Evolutionary conservation across 2,113 vertebrate species (phyloP), one percentile per base, ranked within the genome.

Genomic region (Saccopteryx bilineata): DNA sequence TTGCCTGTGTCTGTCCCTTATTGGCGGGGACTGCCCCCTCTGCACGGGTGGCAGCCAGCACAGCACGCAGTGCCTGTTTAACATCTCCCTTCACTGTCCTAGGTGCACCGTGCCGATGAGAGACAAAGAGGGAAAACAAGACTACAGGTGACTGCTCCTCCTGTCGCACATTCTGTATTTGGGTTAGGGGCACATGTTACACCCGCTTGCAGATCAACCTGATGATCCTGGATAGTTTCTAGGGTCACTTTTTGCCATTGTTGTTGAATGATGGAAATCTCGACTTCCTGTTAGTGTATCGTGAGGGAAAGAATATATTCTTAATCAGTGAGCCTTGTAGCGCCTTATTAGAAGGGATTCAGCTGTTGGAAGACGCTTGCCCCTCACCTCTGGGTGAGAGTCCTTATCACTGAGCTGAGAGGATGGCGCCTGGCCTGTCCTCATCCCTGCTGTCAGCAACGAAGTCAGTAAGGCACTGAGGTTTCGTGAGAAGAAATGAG

Each of bases 81-180:
- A 19, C 4, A 0, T 90, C 84, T 94, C 82, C 14, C 81, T 95
- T 95, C 65, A 56, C 83, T 86, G 11, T 97, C 90, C 2, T 97
- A 99, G 99, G 92, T 98, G 98, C 92, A 99, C 99, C 0, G 17
- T 99, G 93, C 97, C 99, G 5, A 99, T 99, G 99, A 99, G 99
- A 97, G 99, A 99, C 98, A 99, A 99, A 98, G 99, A 99, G 98
- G 99, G 99, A 95, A 99, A 99, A 60, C 99, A 99, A 97, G 99
- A 99, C 98, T 99, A 99, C 98, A 99, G 99, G 99, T 99, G 98
- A 84, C 61, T 80, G 28, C 31, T 56, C 68, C 26, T 65, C 31
- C 28, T 66, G 60, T 72, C 93, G 18, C 48, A 72, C 5, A 0
- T 61, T 54, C 2, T 13, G 0, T 63, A 28, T 61, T 39, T 52